Percentiles rank a stretch among this genome's conserved stretches.
Evolutionary conservation across 35 echinoderm and acorn worm genomes (phyloP).

Genomic region (Apostichopus parvimensis): DNA sequence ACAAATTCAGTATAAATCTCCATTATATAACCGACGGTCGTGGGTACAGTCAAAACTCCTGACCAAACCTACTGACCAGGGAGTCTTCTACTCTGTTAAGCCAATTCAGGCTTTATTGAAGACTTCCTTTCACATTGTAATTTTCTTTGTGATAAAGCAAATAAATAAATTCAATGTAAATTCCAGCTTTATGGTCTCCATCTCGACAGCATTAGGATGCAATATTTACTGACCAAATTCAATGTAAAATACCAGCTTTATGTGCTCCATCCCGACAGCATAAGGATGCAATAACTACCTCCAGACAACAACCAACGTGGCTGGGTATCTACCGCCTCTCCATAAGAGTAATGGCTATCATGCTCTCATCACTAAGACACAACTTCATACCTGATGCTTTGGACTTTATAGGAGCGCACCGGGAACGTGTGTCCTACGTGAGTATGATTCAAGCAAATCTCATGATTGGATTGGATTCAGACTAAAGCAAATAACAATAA

Average conservation of each 20-base stretch:
- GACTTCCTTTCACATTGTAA: too few relatives aligned
- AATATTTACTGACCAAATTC: too few relatives aligned
- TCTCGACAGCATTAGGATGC: background rate
- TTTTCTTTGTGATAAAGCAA: too few relatives aligned
- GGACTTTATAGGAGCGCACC: constrained; percentile 87
- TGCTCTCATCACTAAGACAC: constrained; percentile 81
- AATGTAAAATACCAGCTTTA: background rate
- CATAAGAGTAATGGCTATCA: constrained; percentile 62
- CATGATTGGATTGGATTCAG: too few relatives aligned
- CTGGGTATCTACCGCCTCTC: constrained; percentile 68
- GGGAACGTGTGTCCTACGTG: constrained; percentile 79
- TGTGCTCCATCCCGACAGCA: background rate
- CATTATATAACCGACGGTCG: too few relatives aligned
- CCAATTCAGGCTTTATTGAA: too few relatives aligned
- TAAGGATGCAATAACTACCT: background rate
- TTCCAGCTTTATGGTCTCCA: background rate
- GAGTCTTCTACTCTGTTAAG: too few relatives aligned
- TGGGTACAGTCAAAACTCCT: too few relatives aligned
- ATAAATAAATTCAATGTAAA: background rate
- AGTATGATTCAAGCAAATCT: background rate
- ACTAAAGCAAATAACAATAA: too few relatives aligned
- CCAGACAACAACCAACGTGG: constrained; percentile 56
- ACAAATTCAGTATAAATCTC: too few relatives aligned
- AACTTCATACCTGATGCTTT: constrained; percentile 80
- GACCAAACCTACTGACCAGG: too few relatives aligned